Conservation (phyloP, 1,140 invertebrate genomes). For the Lepeophtheirus salmonis region DNA sequence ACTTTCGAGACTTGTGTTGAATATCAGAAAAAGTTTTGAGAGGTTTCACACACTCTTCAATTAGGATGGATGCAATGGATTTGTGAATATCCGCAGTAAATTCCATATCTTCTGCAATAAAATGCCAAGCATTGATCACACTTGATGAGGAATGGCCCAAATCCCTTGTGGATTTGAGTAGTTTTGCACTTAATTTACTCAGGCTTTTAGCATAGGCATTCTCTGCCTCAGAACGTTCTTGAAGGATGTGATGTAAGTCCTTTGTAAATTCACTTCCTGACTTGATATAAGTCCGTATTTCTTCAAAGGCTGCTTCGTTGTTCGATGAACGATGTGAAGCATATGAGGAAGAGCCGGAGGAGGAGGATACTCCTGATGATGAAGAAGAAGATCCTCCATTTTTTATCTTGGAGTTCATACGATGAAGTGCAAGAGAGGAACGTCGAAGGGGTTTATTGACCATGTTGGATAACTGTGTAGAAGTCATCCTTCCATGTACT, state of each 20-base stretch:
- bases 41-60: slow-evolving; percentile 74
- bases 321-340: slow-evolving; percentile 36
- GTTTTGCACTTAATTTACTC: slow-evolving; percentile 60
- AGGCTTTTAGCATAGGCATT: slow-evolving; percentile 70
- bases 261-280: slow-evolving; percentile 85
- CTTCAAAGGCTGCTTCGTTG: slow-evolving; percentile 80
- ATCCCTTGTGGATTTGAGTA: slow-evolving; percentile 53
- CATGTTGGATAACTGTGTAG: background rate
- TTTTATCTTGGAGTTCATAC: slow-evolving; percentile 2
- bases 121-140: slow-evolving; percentile 68
- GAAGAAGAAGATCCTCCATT: background rate
- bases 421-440: slow-evolving; percentile 11
- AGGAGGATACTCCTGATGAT: background rate
- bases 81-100: slow-evolving; percentile 66
- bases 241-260: slow-evolving; percentile 61
- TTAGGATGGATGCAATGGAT: slow-evolving; percentile 49
- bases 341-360: background rate
- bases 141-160: slow-evolving; percentile 42
- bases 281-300: slow-evolving; percentile 70
- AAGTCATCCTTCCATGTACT: background rate
- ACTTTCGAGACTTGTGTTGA: slow-evolving; percentile 49
- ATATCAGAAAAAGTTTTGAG: slow-evolving; percentile 44
- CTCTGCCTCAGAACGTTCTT: slow-evolving; percentile 79
- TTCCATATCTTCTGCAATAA: slow-evolving; percentile 73
- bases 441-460: background rate